Evolutionary conservation across 2,888 invertebrate species (phyloP), one percentile per base, ranked within the genome.

Genomic region (Tipula lateralis): DNA sequence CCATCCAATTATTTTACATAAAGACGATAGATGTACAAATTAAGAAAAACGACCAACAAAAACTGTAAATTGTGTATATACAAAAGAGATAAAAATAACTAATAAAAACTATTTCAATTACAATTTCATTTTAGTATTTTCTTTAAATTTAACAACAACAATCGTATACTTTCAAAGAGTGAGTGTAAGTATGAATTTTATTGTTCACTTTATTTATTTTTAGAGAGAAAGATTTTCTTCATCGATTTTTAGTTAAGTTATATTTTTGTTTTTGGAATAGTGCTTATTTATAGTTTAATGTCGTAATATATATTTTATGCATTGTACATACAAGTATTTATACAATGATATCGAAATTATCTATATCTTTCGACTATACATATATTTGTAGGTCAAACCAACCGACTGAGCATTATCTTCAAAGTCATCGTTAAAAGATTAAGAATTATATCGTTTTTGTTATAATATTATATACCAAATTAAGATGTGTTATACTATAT

Each of bases 51-150:
- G 2, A 50, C n/a, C 1, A 50, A 50, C 2, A 24, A 66, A 66
- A 66, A 24, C 66, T 19, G 44, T 66, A 66, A 66, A 24, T 66
- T 24, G 66, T 66, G 24, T 66, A n/a, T 24, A 66, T 66, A 66
- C n/a, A n/a, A n/a, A 66, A 66, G n/a, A 66, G 66, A 66, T 66
- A 66, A 66, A 66, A 66, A 66, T 66, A 66, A 34, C 34, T 34
- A 39, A 44, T n/a, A 66, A 66, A 66, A 66, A 66, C 66, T 66
- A 66, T 66, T 66, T 66, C 66, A 66, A 66, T 66, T 66, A 66
- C 66, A 66, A 24, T 66, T 50, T 50, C 16, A 50, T 50, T 66
- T 66, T 50, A 19, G n/a, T n/a, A n/a, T n/a, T n/a, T 50, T 50
- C 9, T 66, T 66, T 24, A 66, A 66, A 24, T 66, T 24, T 9